A percentile compares a stretch with the other conserved stretches of the same genome.
phyloP scores from a whole-genome alignment of 2,797 vertebrate species.

The Sciurus carolinensis region DNA sequence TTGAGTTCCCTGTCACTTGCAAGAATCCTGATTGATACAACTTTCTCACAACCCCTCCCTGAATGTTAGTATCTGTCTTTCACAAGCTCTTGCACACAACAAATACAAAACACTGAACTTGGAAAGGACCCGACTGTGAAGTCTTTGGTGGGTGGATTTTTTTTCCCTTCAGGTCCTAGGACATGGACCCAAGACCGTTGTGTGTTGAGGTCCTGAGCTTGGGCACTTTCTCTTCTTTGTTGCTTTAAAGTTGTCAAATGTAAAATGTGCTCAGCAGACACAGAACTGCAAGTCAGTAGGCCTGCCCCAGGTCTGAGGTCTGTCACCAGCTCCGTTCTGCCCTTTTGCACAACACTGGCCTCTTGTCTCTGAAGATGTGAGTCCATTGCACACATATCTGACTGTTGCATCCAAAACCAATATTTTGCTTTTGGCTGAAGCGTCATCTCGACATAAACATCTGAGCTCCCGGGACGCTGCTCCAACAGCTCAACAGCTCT shows the following conservation, averaged over 20 bases:
- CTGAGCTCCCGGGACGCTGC: slow-evolving; percentile 78
- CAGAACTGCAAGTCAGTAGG: neutral
- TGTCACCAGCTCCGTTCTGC: slow-evolving; percentile 46
- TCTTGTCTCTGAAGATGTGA: slow-evolving; percentile 80
- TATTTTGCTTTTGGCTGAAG: slow-evolving; percentile 81
- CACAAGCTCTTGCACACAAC: neutral
- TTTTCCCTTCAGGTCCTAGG: neutral
- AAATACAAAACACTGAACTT: neutral
- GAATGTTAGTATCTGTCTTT: neutral
- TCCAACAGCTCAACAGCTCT: slow-evolving; percentile 84
- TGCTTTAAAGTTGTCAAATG: neutral
- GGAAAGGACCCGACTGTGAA: neutral
- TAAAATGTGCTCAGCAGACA: neutral
- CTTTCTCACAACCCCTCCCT: neutral
- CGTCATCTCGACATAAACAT: slow-evolving; percentile 83
- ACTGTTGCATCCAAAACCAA: slow-evolving; percentile 82
- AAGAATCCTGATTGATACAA: neutral
- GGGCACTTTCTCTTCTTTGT: neutral
- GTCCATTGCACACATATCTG: slow-evolving; percentile 65
- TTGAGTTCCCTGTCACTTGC: neutral
- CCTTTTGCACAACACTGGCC: slow-evolving; percentile 76
- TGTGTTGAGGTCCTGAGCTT: neutral
- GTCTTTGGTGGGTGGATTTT: neutral
- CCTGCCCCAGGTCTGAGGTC: neutral
- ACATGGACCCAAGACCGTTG: neutral